Base-by-base conservation (phyloP, 35 echinoderm and acorn worm species). In the Ptychodera flava region DNA sequence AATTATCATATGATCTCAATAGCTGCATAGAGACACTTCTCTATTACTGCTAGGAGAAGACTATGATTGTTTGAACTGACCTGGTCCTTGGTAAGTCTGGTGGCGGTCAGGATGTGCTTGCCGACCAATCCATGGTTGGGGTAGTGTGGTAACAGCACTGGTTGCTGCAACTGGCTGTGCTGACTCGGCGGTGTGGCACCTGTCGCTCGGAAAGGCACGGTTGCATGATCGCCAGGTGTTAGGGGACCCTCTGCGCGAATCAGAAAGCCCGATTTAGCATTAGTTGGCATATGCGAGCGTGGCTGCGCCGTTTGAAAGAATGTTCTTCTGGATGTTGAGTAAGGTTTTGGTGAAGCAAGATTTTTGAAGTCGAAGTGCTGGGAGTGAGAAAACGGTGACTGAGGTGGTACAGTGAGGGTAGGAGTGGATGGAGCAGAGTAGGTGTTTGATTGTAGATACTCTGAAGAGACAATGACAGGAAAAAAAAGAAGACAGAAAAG, bases 31-130 rank as follows among this genome's bases (percentile, higher is more conserved):
- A n/a, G n/a, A n/a, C n/a, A n/a, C n/a, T n/a, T n/a, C n/a, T n/a
- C n/a, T n/a, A n/a, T n/a, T n/a, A n/a, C n/a, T n/a, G n/a, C n/a
- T n/a, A n/a, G n/a, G n/a, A n/a, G n/a, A n/a, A n/a, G n/a, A n/a
- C n/a, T n/a, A n/a, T n/a, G n/a, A n/a, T n/a, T n/a, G n/a, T n/a
- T n/a, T n/a, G n/a, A n/a, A 87, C 89, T 45, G 29, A 98, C 95
- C 37, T 98, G 95, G 35, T 98, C 95, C 77, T 90, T 98, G 34
- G 90, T 94, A 77, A 98, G 83, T 34, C 91, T 77, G 1, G 84
- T 78, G 2, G 92, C 95, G 82, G 85, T 94, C n/a, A 98, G 90
- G 38, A 98, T 94, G 30, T 94, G 95, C 76, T 98, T 98, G n/a
- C 84, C 84, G 31, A 81, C 81, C 79, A 98, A 36, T 81, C 84